These are phyloP conservation scores for Silurus meridionalis DNA, from an alignment of 2,113 vertebrate genomes.

Conservation along the genomic window DNA sequence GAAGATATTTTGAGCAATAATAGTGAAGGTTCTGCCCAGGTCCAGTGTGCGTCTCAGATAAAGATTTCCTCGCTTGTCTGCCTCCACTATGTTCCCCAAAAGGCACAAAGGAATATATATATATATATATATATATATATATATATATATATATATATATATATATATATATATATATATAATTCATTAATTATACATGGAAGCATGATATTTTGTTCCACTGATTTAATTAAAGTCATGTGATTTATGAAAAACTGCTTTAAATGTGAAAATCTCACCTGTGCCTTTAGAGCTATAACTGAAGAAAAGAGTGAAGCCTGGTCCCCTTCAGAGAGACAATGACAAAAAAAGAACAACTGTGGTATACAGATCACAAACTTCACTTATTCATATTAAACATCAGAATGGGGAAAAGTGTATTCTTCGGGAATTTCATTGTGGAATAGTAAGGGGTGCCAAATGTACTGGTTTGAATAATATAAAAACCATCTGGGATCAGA, in stretches of 20 bases:
- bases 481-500: not conserved
- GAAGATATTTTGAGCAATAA: slow-evolving; percentile 71
- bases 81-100: slow-evolving; percentile 61
- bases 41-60: slow-evolving; percentile 71
- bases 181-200: too few species aligned
- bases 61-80: slow-evolving; percentile 70
- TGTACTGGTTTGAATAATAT: not conserved
- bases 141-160: too few species aligned
- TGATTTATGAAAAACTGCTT: not conserved
- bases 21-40: slow-evolving; percentile 71
- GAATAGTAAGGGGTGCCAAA: too few species aligned
- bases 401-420: not conserved
- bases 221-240: not conserved
- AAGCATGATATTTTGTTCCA: not conserved
- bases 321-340: slow-evolving; percentile 64
- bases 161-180: too few species aligned
- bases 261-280: slow-evolving; percentile 56
- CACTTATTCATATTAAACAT: not conserved
- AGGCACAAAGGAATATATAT: not conserved
- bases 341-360: not conserved
- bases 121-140: too few species aligned
- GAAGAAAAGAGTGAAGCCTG: slow-evolving; percentile 72
- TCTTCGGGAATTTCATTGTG: not conserved
- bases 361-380: not conserved
- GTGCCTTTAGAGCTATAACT: slow-evolving; percentile 68